A percentile compares a stretch with the other conserved stretches of the same genome.
These are phyloP conservation scores for Bos javanicus DNA, from an alignment of 2,113 vertebrate genomes.

Conservation along the genomic window DNA sequence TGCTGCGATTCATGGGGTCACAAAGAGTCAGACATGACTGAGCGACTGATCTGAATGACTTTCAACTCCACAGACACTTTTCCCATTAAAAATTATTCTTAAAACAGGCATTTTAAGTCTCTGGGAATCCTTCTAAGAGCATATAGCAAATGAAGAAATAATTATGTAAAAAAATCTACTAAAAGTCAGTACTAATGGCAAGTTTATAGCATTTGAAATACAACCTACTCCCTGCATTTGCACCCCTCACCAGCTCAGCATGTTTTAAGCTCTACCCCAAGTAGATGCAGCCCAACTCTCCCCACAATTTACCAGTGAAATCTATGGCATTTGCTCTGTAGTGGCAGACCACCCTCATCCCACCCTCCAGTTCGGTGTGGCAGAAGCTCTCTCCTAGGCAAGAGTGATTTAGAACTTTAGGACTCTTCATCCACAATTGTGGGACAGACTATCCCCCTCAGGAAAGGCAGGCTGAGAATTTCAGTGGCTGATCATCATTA, in stretches of 20 bases:
- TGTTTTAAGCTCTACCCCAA: background rate
- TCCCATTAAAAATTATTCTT: background rate
- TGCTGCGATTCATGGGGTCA: background rate
- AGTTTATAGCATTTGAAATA: background rate
- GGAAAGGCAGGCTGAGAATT: background rate
- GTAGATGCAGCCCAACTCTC: background rate
- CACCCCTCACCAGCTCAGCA: background rate
- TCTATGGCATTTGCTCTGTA: background rate
- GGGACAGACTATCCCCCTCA: background rate
- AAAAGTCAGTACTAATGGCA: background rate
- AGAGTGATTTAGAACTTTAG: background rate
- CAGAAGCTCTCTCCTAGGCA: background rate
- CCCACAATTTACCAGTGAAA: background rate
- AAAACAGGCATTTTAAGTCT: background rate
- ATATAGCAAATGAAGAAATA: background rate
- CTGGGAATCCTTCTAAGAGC: background rate
- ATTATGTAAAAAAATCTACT: background rate
- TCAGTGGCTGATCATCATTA: background rate
- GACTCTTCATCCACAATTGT: background rate
- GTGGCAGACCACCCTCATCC: background rate
- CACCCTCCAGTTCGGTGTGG: background rate
- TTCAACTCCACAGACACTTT: background rate
- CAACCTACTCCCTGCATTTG: background rate
- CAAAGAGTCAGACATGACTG: background rate
- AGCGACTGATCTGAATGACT: background rate